Percentiles rank a stretch among this genome's conserved stretches.
phyloP scores from a whole-genome alignment of 2,113 vertebrate genomes.

The Pithys albifrons region DNA sequence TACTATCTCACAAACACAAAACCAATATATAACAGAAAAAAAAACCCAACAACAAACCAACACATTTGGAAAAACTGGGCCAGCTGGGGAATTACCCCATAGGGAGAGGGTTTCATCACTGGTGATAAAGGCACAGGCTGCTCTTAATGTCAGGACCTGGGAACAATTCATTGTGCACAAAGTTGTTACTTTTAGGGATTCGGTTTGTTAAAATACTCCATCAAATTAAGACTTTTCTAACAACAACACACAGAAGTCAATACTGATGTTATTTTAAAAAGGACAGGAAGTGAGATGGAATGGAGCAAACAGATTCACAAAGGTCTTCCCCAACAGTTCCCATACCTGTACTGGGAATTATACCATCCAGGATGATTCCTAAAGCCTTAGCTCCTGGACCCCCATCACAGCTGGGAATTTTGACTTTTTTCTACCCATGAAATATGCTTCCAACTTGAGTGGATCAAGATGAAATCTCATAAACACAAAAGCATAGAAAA shows the following conservation, averaged over 20 bases:
- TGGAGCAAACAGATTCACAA: background rate
- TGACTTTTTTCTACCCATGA: background rate
- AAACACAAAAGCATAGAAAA: background rate
- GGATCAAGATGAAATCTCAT: background rate
- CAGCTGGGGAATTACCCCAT: background rate
- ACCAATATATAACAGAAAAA: background rate
- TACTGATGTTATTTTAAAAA: background rate
- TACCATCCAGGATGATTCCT: background rate
- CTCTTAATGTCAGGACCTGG: background rate
- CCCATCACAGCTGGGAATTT: background rate
- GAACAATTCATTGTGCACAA: background rate
- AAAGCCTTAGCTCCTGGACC: background rate
- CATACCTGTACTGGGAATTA: background rate
- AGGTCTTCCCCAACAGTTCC: background rate
- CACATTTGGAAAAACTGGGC: background rate
- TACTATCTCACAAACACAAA: background rate
- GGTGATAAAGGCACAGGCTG: background rate
- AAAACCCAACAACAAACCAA: background rate
- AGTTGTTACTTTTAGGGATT: background rate
- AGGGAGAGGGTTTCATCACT: background rate
- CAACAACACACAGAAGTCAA: background rate
- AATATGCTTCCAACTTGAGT: background rate
- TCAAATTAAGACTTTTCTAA: slow-evolving; percentile 9
- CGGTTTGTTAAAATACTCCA: slow-evolving; percentile 24
- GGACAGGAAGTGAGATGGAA: background rate